Evolutionary conservation across 2,113 vertebrate species (phyloP).

Genomic region (Dasyurus viverrinus): DNA sequence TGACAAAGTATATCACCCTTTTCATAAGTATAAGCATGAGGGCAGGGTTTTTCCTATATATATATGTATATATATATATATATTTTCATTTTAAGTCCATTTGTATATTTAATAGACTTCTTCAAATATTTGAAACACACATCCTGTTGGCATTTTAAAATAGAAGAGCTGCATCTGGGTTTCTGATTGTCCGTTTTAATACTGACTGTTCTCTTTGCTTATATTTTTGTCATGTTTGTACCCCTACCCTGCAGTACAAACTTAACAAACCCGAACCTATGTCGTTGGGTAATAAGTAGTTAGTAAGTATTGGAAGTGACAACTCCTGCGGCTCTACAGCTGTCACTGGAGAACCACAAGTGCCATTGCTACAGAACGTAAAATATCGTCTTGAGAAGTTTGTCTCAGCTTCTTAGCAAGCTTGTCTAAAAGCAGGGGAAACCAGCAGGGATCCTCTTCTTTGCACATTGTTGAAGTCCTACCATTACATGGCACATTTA

Average conservation of each 20-base stretch:
- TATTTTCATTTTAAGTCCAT: constrained; percentile 70
- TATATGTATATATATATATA: constrained; percentile 78
- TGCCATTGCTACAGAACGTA: constrained; percentile 37
- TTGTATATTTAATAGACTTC: constrained; percentile 65
- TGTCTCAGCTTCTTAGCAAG: constrained; percentile 32
- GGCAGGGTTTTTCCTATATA: constrained; percentile 73
- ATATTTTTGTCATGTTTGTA: constrained; percentile 49
- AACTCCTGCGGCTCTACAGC: constrained; percentile 58
- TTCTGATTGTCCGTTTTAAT: constrained; percentile 44
- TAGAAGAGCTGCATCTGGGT: constrained; percentile 4
- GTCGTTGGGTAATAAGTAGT: constrained; percentile 69
- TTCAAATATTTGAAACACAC: constrained; percentile 52
- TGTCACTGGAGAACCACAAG: constrained; percentile 61
- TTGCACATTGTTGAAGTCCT: constrained; percentile 20
- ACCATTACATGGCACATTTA: background rate
- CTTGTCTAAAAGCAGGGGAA: constrained; percentile 52
- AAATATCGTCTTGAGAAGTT: constrained; percentile 46
- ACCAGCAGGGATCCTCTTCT: constrained; percentile 17
- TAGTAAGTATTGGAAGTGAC: constrained; percentile 69
- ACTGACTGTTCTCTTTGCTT: background rate
- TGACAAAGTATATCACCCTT: constrained; percentile 82
- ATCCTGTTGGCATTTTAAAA: constrained; percentile 61
- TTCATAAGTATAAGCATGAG: constrained; percentile 84
- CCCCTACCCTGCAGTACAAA: constrained; percentile 59
- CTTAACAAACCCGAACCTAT: constrained; percentile 25